Evolutionary conservation across 2,113 vertebrate genomes (phyloP).

Genomic region (Perognathus longimembris): DNA sequence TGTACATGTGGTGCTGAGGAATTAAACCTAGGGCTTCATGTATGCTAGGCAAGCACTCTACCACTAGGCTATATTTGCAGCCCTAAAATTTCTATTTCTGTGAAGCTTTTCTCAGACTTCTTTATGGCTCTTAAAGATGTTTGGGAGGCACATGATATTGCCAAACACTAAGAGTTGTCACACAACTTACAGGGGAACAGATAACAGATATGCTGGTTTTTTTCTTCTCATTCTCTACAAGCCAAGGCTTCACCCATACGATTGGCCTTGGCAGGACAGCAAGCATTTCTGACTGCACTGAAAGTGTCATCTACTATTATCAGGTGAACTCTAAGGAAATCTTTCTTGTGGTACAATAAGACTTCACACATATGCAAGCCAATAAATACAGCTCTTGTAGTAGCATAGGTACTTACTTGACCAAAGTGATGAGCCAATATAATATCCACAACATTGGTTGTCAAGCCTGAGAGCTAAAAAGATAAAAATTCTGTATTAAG

Average conservation of each 20-base stretch:
- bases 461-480: conserved; percentile 95
- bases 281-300: neutral
- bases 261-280: neutral
- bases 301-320: neutral
- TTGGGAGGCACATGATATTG: conserved; percentile 34
- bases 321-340: neutral
- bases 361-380: neutral
- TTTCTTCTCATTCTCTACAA: conserved; percentile 58
- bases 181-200: conserved; percentile 1
- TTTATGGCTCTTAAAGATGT: conserved; percentile 52
- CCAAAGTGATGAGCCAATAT: conserved; percentile 97
- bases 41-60: no score
- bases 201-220: neutral
- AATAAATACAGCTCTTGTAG: neutral
- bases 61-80: no score
- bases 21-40: no score
- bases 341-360: neutral
- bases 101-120: conserved; percentile 50
- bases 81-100: conserved; percentile 53
- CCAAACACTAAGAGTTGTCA: conserved; percentile 71
- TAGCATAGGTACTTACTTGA: conserved; percentile 88
- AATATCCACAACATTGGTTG: conserved; percentile 94
- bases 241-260: neutral
- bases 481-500: conserved; percentile 55
- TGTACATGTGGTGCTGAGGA: no score